phyloP scores from a whole-genome alignment of 2,113 vertebrate genomes.

The Eulemur rufifrons region DNA sequence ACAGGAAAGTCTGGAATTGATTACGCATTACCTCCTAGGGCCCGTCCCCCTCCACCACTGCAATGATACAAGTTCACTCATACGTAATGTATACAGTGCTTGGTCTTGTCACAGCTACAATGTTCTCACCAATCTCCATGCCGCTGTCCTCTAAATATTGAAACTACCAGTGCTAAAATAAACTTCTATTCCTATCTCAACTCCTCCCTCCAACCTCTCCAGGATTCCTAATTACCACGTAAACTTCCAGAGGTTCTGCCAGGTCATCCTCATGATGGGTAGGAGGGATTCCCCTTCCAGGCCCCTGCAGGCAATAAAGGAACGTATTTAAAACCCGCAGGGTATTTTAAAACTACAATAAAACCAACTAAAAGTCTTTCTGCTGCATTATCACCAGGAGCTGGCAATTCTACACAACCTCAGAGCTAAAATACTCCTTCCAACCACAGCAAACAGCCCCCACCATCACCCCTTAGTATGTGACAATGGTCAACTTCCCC shows the following conservation, averaged over 20 bases:
- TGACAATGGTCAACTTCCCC: background rate
- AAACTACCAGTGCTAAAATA: background rate
- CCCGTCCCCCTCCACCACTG: too few species aligned
- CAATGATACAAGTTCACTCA: background rate
- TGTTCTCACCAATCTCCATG: background rate
- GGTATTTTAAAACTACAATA: background rate
- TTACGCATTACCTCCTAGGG: background rate
- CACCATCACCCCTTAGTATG: background rate
- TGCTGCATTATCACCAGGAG: background rate
- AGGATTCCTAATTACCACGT: background rate
- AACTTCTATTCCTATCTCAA: background rate
- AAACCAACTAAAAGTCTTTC: background rate
- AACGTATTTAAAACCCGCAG: background rate
- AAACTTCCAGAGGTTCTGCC: background rate
- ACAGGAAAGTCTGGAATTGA: background rate
- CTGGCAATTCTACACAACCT: background rate
- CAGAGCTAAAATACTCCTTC: background rate
- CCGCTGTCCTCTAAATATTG: background rate
- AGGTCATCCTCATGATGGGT: background rate
- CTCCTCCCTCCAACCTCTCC: background rate
- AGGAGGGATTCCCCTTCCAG: background rate
- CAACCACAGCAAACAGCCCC: background rate
- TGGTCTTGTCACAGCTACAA: background rate
- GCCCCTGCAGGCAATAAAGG: background rate
- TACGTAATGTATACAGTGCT: background rate